Percentiles rank a stretch among this genome's conserved stretches.
Conservation (phyloP, 2,888 invertebrate genomes). For the Tenthredo scrophulariae region DNA sequence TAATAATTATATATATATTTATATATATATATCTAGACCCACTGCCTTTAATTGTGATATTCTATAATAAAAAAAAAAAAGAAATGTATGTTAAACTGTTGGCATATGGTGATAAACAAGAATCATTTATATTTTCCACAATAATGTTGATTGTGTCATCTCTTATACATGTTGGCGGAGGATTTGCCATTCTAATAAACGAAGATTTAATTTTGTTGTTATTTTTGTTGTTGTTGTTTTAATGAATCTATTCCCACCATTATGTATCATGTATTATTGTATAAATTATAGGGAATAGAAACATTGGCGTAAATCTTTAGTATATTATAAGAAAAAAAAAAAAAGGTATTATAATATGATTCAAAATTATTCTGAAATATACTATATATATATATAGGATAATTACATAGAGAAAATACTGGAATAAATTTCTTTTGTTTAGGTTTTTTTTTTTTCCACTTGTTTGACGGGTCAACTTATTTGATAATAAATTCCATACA, state of each 20-base stretch:
- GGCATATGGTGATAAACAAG: constrained; percentile 27
- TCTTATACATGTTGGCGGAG: not conserved
- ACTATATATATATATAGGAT: constrained; percentile 28
- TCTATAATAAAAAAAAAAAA: constrained; percentile 64
- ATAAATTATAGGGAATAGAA: not conserved
- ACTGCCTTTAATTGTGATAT: constrained; percentile 75
- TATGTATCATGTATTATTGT: not conserved
- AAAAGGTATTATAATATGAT: constrained; percentile 11
- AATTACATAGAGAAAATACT: constrained; percentile 41
- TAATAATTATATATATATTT: constrained; percentile 68
- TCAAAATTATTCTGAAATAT: constrained; percentile 34
- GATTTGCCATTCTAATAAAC: constrained; percentile 16
- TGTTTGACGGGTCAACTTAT: constrained; percentile 48
- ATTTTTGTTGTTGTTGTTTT: not conserved
- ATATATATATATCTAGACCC: constrained; percentile 74
- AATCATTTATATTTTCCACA: not conserved
- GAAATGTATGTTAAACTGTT: constrained; percentile 11
- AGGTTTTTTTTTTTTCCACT: constrained; percentile 53
- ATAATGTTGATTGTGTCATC: not conserved
- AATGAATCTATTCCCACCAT: not conserved
- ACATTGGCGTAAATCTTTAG: not conserved
- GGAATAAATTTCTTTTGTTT: constrained; percentile 60
- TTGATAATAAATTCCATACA: constrained; percentile 42
- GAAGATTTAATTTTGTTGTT: not conserved
- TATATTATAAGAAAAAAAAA: not conserved